A percentile compares a stretch with the other conserved stretches of the same genome.
Conservation (phyloP, 2,888 invertebrate species). For the Hirtodrosophila trivittata region DNA sequence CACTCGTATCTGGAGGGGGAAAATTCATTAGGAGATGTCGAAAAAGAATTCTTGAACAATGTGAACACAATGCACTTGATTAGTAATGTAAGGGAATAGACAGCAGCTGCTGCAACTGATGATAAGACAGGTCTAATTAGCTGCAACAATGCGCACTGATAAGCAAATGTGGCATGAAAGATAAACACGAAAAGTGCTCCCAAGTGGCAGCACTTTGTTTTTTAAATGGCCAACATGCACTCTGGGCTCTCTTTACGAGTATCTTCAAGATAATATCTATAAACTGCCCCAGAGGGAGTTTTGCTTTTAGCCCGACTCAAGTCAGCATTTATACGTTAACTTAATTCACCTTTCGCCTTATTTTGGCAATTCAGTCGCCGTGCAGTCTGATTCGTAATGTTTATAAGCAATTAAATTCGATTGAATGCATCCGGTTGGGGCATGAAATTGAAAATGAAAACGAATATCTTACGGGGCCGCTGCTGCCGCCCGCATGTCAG, state of each 20-base stretch:
- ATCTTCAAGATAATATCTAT: conserved; percentile 13
- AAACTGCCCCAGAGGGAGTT: conserved; percentile 8
- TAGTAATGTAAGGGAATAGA: conserved; percentile 58
- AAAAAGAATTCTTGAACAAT: conserved; percentile 45
- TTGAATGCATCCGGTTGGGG: conserved; percentile 64
- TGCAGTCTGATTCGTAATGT: conserved; percentile 42
- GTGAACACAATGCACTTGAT: conserved; percentile 69
- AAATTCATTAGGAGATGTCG: conserved; percentile 69
- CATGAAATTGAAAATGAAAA: conserved; percentile 48
- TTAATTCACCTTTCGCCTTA: conserved; percentile 1
- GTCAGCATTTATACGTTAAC: no score
- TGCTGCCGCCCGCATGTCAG: conserved; percentile 59
- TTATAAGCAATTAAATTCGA: conserved; percentile 58
- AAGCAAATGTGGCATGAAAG: conserved; percentile 45
- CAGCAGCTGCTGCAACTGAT: conserved; percentile 50
- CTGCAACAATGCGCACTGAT: conserved; percentile 54
- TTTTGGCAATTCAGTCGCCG: conserved; percentile 30
- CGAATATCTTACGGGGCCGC: conserved; percentile 17
- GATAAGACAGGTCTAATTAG: conserved; percentile 73
- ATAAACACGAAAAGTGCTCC: conserved; percentile 30
- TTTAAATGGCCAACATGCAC: neutral
- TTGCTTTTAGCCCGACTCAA: neutral
- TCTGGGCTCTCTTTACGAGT: no score
- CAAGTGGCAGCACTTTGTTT: conserved; percentile 10
- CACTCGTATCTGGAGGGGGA: conserved; percentile 11